These are phyloP conservation scores for Xerus inauris DNA, from an alignment of 2,113 vertebrate species.

Conservation along the genomic window DNA sequence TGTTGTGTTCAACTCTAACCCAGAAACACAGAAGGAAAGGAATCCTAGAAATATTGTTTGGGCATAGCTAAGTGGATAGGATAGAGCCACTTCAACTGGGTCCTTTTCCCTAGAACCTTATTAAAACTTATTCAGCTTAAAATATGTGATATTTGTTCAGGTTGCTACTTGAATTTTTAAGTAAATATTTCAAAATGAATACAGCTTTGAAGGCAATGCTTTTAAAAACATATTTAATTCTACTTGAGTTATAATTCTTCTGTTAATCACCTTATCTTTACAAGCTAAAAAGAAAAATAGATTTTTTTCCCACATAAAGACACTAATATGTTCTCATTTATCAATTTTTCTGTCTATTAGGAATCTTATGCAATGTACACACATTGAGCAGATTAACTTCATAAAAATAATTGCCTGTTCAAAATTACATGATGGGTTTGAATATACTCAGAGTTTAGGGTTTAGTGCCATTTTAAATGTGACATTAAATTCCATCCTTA, in stretches of 20 bases:
- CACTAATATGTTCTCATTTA: not conserved
- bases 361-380: not conserved
- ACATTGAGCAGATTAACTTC: not conserved
- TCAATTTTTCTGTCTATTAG: not conserved
- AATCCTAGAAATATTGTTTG: not conserved
- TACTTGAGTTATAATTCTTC: not conserved
- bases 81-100: not conserved
- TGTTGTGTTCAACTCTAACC: not conserved
- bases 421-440: not conserved
- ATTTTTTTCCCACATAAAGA: not conserved
- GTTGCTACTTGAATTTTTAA: not conserved
- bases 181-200: constrained; percentile 33
- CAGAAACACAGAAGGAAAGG: not conserved
- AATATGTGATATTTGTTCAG: not conserved
- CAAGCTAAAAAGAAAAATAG: not conserved
- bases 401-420: not conserved
- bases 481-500: not conserved
- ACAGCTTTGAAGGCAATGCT: not conserved
- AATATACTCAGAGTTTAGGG: not conserved
- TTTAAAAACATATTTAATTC: not conserved
- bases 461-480: not conserved
- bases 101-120: not conserved
- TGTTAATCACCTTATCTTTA: constrained; percentile 10
- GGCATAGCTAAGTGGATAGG: not conserved
- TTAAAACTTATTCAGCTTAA: not conserved